Percentiles rank a stretch among this genome's conserved stretches.
Conservation (phyloP, 37 sponge, comb jelly and placozoan genomes). For the Cladorhizidae sp. region DNA sequence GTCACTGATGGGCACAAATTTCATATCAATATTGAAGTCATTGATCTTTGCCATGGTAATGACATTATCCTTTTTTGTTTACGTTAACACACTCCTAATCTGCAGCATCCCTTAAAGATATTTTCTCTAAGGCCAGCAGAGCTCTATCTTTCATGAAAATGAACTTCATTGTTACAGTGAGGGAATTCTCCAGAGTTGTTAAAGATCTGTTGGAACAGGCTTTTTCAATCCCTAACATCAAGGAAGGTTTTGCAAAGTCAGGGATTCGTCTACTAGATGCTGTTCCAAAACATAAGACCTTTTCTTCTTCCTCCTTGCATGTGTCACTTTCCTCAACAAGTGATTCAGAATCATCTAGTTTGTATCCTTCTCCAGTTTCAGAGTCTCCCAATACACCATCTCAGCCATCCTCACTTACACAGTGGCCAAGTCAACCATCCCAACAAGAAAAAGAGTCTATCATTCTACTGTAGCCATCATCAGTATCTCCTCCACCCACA, state of each 20-base stretch:
- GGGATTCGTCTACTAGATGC: conserved; percentile 4
- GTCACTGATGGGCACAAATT: conserved; percentile 28
- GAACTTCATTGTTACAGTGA: not conserved
- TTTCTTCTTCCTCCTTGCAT: too few relatives aligned
- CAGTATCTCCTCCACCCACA: too few relatives aligned
- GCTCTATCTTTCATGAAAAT: not conserved
- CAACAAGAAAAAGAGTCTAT: too few relatives aligned
- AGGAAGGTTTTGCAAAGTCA: not conserved
- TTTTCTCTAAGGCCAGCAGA: not conserved
- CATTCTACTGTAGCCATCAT: too few relatives aligned
- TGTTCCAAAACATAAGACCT: not conserved
- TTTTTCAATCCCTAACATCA: conserved; percentile 4
- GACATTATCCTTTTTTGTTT: conserved; percentile 23
- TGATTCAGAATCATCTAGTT: too few relatives aligned
- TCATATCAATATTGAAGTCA: conserved; percentile 14
- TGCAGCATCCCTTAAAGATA: not conserved
- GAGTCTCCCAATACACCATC: too few relatives aligned
- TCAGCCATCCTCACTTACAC: too few relatives aligned
- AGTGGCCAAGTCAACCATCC: too few relatives aligned
- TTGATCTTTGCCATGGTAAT: conserved; percentile 20
- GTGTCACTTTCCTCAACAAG: too few relatives aligned
- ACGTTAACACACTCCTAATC: conserved; percentile 11
- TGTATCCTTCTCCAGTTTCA: not conserved
- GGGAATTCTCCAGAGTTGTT: not conserved
- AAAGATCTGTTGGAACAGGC: not conserved